Conservation (phyloP, 1,140 invertebrate species). For the Neodiprion fabricii region DNA sequence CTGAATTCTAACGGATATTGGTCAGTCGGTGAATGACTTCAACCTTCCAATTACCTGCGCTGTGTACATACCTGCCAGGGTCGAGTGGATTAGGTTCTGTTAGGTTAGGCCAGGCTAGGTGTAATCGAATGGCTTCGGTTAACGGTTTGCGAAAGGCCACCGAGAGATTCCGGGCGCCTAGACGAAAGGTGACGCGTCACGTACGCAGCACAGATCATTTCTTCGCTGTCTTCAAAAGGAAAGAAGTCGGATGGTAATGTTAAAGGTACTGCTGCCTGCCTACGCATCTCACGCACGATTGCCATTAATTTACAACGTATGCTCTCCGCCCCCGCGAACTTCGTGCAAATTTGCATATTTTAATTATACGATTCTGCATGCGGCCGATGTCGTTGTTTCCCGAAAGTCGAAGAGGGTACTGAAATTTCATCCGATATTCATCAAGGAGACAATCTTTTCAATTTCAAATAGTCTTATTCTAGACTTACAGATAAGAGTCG, state of each 20-base stretch:
- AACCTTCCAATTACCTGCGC: too few relatives aligned
- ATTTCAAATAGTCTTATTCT: too few relatives aligned
- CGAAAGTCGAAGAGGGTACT: not conserved
- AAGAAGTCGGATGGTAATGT: not conserved
- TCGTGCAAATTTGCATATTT: not conserved
- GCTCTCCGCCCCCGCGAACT: not conserved
- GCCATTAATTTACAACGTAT: not conserved
- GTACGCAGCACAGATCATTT: not conserved
- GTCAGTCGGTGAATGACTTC: too few relatives aligned
- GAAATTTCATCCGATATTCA: too few relatives aligned
- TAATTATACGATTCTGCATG: not conserved
- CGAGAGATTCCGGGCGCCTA: not conserved
- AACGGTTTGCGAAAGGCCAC: slow-evolving; percentile 2
- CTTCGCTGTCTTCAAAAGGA: not conserved
- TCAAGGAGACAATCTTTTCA: too few relatives aligned
- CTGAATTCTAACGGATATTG: too few relatives aligned
- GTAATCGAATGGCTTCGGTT: slow-evolving; percentile 1
- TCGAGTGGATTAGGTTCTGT: not conserved
- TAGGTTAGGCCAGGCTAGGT: slow-evolving; percentile 1
- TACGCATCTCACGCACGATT: not conserved
- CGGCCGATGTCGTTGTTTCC: not conserved
- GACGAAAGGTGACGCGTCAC: not conserved
- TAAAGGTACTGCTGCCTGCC: not conserved
- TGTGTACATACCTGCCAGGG: not conserved
- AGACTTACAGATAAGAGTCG: too few relatives aligned